Evolutionary conservation across 2,113 vertebrate species (phyloP), one percentile per base, ranked within the genome.

Genomic region (Urocitellus parryii): DNA sequence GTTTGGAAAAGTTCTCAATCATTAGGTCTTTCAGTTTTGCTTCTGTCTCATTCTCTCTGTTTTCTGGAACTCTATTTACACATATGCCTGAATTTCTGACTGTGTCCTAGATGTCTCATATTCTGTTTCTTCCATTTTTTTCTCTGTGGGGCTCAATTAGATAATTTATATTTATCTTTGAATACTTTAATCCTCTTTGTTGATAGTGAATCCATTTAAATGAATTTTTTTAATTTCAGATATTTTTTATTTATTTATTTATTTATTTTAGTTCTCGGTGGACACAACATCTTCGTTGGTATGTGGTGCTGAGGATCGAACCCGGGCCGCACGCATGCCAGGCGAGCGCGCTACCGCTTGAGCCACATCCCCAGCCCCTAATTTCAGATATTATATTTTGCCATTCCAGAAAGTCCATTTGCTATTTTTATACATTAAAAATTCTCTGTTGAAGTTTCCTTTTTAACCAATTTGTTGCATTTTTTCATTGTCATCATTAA

Each of bases 1-100:
- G 61, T 95, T 87, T 95, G 63, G 67, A 56, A 80, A 86, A 65
- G 63, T 67, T 67, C n/a, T 77, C 67, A 48, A 32, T 92, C 72
- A 27, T 92, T 86, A 29, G 39, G 7, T 86, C 34, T 34, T 90
- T 73, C 63, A 72, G 34, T 70, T 85, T 27, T 91, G 56, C 81
- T 63, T 76, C 39, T 61, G 20, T 79, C 56, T 79, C 22, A 85
- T 85, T 91, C 63, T 79, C 20, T 79, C 25, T 78, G 39, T 85
- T 32, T 68, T 68, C 65, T 68, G 65, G 32, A 32, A 68, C 29
- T 86, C 27, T 53, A 65, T 2, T 53, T 86, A 67, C 72, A 70
- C 20, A 8, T 70, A 68, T 7, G 16, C 25, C 34, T 77, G 48
- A 91, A 63, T 25, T 34, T 89, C 27, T 78, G 8, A 78, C 32